Base-by-base conservation (phyloP, 2,888 invertebrate genomes). In the Minunthozetes semirufus region DNA sequence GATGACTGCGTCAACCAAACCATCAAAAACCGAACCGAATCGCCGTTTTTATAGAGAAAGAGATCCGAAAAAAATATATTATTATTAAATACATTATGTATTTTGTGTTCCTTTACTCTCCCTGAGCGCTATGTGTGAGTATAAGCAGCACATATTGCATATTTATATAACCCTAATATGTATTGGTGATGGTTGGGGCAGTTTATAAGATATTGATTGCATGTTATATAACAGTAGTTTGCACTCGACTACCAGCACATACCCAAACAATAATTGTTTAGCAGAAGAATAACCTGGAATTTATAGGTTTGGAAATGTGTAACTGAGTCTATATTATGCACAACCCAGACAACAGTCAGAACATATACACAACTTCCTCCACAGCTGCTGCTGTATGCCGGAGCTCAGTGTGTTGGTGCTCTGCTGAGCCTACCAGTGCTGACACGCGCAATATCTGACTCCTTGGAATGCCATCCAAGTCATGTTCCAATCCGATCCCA, bases 1-100 rank as follows among this genome's bases (percentile, higher is more conserved):
- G 77, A 70, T 78, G 78, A 78, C 72, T 70, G 13, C 59, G 73
- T 71, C 63, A 38, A 56, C 38, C 38, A 68, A 42, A 68, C 70
- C 22, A 29, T 68, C 68, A 15, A 22, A 25, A 59, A 50, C 56
- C 17, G 19, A 25, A 59, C 59, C 27, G 27, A 59, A 59, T 11
- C 59, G 42, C 11, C 42, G 42, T 42, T 42, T 42, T 42, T 27
- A 59, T 27, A 25, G 11, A 27, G 27, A 56, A 56, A 56, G 11
- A 19, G 56, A 19, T 25, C n/a, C 11, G n/a, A 50, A 50, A 50
- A 50, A 42, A 42, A 42, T 9, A 17, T 48, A 19, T 50, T 50
- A 50, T 22, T 56, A 56, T 63, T 63, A 6, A n/a, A n/a, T n/a
- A 11, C 8, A 56, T 56, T 56, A 19, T 56, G 56, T 19, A 22